Evolutionary conservation across 2,797 vertebrate genomes (phyloP).

Genomic region (Rousettus madagascariensis): DNA sequence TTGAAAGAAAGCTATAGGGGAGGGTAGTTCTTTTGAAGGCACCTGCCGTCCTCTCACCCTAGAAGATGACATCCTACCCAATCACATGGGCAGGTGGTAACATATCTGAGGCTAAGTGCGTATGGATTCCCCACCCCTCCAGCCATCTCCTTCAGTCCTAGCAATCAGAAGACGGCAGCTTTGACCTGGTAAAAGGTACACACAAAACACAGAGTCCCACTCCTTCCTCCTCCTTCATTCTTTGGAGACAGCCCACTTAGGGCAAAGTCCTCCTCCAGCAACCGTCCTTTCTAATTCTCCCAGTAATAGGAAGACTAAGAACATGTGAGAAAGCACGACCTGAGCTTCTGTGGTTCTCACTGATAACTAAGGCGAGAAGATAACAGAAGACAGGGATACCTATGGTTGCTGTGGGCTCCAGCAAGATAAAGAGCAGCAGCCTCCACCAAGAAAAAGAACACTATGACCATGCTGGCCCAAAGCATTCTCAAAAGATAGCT

Average conservation of each 20-base stretch:
- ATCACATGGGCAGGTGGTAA: background rate
- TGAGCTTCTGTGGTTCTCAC: slow-evolving; percentile 54
- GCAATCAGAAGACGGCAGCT: slow-evolving; percentile 54
- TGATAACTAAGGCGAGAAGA: slow-evolving; percentile 35
- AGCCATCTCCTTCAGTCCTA: background rate
- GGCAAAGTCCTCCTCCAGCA: background rate
- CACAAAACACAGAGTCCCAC: background rate
- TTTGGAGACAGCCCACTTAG: background rate
- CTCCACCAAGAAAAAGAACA: background rate
- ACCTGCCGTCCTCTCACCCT: background rate
- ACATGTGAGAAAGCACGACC: background rate
- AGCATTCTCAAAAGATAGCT: slow-evolving; percentile 73
- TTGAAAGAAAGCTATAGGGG: background rate
- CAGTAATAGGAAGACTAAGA: background rate
- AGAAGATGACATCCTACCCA: background rate
- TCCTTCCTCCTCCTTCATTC: slow-evolving; percentile 21
- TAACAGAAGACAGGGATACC: slow-evolving; percentile 6
- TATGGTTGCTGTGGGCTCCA: background rate
- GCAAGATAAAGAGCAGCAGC: background rate
- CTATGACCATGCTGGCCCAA: slow-evolving; percentile 46
- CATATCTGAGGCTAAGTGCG: background rate
- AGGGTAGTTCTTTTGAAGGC: background rate
- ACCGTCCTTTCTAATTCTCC: background rate
- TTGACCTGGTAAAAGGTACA: slow-evolving; percentile 84
- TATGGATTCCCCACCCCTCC: too few species aligned